These are phyloP conservation scores for Pogona vitticeps DNA, from an alignment of 2,113 vertebrate species.

Conservation along the genomic window DNA sequence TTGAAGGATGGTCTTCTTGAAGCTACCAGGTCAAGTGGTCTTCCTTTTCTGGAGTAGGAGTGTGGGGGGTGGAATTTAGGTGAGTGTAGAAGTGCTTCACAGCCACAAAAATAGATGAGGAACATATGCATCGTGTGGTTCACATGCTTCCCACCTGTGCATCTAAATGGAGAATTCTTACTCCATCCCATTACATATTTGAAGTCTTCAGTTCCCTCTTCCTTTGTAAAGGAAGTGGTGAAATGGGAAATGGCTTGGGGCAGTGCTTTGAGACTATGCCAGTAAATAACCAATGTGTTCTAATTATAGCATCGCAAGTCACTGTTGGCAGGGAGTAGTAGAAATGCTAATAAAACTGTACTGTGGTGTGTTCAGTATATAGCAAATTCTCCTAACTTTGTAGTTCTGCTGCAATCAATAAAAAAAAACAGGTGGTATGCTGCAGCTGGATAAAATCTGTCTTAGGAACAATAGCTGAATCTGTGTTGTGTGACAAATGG, in stretches of 20 bases:
- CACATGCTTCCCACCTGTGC: too few species aligned
- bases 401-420: slow-evolving; percentile 10
- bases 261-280: background rate
- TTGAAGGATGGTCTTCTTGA: too few species aligned
- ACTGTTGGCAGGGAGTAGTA: background rate
- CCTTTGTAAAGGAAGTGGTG: background rate
- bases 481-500: background rate
- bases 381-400: background rate
- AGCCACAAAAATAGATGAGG: too few species aligned
- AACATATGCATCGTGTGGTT: too few species aligned
- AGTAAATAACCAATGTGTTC: background rate
- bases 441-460: background rate
- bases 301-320: background rate
- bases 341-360: slow-evolving; percentile 2
- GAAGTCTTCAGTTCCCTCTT: background rate
- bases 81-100: too few species aligned
- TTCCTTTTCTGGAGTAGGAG: too few species aligned
- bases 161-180: background rate
- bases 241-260: background rate
- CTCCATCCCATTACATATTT: background rate
- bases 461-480: background rate
- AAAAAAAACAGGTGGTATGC: background rate
- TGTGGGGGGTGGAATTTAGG: too few species aligned
- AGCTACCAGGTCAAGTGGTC: too few species aligned
- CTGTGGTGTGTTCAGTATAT: background rate